Evolutionary conservation across 2,888 invertebrate species (phyloP).

Genomic region (Amphimallon solstitiale): DNA sequence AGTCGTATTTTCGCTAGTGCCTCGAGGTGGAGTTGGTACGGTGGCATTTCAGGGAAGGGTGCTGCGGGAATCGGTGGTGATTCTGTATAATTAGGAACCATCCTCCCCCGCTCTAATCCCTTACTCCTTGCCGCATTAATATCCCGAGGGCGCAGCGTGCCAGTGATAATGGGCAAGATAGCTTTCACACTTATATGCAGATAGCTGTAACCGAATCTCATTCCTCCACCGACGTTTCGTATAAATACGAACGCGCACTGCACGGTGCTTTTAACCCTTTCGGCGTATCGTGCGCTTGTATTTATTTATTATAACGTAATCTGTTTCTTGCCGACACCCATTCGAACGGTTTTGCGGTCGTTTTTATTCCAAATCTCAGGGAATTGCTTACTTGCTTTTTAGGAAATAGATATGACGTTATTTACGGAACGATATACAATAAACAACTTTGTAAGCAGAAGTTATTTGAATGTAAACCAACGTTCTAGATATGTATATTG

Average conservation of each 20-base stretch:
- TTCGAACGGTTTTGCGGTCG: conserved; percentile 16
- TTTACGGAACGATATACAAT: neutral
- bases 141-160: conserved; percentile 32
- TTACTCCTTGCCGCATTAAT: conserved; percentile 29
- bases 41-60: neutral
- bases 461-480: too few species aligned
- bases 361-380: conserved; percentile 2
- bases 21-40: neutral
- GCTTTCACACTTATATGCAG: conserved; percentile 35
- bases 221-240: conserved; percentile 7
- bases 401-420: neutral
- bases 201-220: conserved; percentile 12
- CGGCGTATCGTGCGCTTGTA: conserved; percentile 2
- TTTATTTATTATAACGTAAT: conserved; percentile 22
- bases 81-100: conserved; percentile 31
- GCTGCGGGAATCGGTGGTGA: conserved; percentile 26
- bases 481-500: too few species aligned
- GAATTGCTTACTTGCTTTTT: neutral
- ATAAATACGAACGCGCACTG: conserved; percentile 13
- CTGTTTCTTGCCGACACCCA: conserved; percentile 10
- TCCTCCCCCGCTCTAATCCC: conserved; percentile 26
- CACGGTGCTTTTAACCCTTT: conserved; percentile 20
- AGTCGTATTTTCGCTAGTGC: conserved; percentile 7
- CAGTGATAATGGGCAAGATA: conserved; percentile 33
- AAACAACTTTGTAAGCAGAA: too few species aligned